Evolutionary conservation across 2,113 vertebrate species (phyloP).

Genomic region (Hucho hucho): DNA sequence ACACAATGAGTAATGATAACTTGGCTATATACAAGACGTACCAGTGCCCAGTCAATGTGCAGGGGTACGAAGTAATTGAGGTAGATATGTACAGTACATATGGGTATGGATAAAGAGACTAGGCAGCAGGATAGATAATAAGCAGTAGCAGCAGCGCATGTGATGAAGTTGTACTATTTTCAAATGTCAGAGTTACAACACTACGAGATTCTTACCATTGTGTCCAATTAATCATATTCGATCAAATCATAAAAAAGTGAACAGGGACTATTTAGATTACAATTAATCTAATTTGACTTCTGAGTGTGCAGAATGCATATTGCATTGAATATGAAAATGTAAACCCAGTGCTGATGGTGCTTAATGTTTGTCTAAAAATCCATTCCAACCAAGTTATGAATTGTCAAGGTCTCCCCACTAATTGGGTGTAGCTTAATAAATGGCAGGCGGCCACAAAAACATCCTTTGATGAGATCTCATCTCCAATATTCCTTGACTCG

Average conservation of each 20-base stretch:
- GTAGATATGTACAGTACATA: too few relatives aligned
- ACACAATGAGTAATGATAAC: too few relatives aligned
- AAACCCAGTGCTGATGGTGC: neutral
- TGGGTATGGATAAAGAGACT: too few relatives aligned
- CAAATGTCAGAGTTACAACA: too few relatives aligned
- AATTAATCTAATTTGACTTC: neutral
- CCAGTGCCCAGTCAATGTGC: too few relatives aligned
- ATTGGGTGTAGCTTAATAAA: conserved; percentile 52
- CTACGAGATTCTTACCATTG: too few relatives aligned
- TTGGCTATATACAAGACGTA: too few relatives aligned
- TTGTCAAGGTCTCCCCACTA: conserved; percentile 37
- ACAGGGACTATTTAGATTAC: neutral
- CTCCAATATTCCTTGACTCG: conserved; percentile 31
- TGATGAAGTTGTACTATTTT: too few relatives aligned
- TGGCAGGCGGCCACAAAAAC: conserved; percentile 36
- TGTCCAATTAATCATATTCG: neutral
- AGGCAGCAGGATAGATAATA: too few relatives aligned
- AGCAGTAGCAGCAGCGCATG: too few relatives aligned
- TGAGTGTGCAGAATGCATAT: neutral
- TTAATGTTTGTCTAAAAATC: conserved; percentile 29
- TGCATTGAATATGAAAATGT: conserved; percentile 17
- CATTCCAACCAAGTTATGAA: conserved; percentile 35
- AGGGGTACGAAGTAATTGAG: too few relatives aligned
- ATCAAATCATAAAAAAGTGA: neutral
- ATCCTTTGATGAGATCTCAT: conserved; percentile 24